Conservation (phyloP, 2,888 invertebrate species). For the Pristionchus arcanus region DNA sequence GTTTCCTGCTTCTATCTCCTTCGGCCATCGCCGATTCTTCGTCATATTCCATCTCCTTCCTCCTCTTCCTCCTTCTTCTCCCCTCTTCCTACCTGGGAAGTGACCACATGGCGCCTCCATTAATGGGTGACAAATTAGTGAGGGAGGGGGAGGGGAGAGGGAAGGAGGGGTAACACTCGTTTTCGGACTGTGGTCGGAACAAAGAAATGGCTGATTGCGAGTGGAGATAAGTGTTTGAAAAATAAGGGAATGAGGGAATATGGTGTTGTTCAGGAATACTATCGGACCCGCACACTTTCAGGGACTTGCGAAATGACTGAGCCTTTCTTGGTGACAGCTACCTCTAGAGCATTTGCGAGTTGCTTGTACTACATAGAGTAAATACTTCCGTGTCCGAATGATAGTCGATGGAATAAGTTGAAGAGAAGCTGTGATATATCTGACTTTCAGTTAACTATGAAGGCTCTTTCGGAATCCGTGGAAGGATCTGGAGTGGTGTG, state of each 20-base stretch:
- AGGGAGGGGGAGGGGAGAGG: not conserved
- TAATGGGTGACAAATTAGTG: slow-evolving; percentile 52
- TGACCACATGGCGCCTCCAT: slow-evolving; percentile 52
- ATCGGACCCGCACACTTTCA: no score
- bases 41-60: slow-evolving; percentile 18
- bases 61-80: not conserved
- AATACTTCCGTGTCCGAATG: no score
- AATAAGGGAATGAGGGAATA: not conserved
- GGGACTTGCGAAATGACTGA: no score
- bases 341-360: no score
- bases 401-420: no score
- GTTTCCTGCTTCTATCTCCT: slow-evolving; percentile 27
- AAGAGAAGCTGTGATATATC: no score
- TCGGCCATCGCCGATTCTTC: not conserved
- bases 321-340: no score
- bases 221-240: slow-evolving; percentile 36
- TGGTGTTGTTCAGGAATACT: not conserved
- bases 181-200: slow-evolving; percentile 37
- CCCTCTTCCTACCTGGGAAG: not conserved
- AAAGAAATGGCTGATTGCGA: slow-evolving; percentile 43
- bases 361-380: no score
- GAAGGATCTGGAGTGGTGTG: no score
- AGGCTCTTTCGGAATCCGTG: no score
- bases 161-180: slow-evolving; percentile 32
- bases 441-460: no score